Conservation (phyloP, 2,113 vertebrate species). For the Mellivora capensis region DNA sequence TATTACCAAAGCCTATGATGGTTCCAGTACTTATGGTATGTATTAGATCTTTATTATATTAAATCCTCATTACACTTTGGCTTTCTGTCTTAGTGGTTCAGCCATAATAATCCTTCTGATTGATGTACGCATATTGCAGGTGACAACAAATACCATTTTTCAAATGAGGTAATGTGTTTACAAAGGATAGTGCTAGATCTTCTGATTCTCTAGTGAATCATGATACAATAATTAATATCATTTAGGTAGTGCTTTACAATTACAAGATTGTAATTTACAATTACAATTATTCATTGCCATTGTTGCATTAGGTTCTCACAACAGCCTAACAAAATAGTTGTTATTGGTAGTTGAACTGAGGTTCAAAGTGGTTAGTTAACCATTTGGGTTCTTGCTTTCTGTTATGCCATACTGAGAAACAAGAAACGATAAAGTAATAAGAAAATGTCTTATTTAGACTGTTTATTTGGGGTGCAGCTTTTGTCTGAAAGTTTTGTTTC, state of each 20-base stretch:
- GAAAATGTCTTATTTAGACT: background rate
- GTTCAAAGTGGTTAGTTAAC: background rate
- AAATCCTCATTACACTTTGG: background rate
- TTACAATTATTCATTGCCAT: background rate
- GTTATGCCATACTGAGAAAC: background rate
- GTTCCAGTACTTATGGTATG: background rate
- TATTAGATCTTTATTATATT: background rate
- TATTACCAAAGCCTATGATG: background rate
- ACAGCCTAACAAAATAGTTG: background rate
- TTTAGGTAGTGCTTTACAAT: background rate
- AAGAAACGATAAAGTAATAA: background rate
- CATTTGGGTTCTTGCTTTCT: background rate
- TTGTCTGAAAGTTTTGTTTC: background rate
- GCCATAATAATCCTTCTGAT: background rate
- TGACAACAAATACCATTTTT: background rate
- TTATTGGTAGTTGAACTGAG: background rate
- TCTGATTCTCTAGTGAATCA: background rate
- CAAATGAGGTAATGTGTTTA: background rate
- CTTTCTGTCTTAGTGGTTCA: background rate
- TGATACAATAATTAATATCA: background rate
- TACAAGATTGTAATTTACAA: constrained; percentile 15
- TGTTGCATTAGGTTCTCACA: background rate
- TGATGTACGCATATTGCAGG: background rate
- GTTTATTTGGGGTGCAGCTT: background rate
- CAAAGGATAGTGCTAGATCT: background rate